Base-by-base conservation (phyloP, 2,888 invertebrate genomes). In the Pegoplata infirma region DNA sequence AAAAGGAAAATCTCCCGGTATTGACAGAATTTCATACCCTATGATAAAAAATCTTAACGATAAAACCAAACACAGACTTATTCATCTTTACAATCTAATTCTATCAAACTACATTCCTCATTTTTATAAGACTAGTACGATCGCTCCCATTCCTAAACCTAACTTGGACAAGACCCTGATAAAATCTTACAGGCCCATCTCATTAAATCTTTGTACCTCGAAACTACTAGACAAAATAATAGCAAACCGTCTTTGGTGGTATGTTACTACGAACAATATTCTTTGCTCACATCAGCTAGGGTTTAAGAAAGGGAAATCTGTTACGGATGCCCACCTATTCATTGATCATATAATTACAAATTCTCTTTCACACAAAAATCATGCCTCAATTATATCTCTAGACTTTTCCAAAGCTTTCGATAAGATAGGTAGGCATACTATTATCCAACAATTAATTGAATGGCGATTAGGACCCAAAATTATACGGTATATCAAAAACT, bases 361-460 rank as follows among this genome's bases (percentile, higher is more conserved):
- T 16, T 51, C 21, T 4, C 23, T 73, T 3, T 73, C 58, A 2
- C 36, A 47, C 7, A 73, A 40, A 58, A 63, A 46, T 12, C 67
- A 72, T 12, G n/a, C n/a, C 28, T 51, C 67, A 16, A 25, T 68
- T n/a, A 51, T 68, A 17, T 80, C 78, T 0, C 74, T 81, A 5
- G 76, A 78, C 17, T 80, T 81, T 47, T 36, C 67, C 8, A 82
- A 74, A 51, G 76, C 75, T 12, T 78, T 78, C 19, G 81, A 82
- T 8, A 75, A 69, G 72, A 69, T 81, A 5, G 74, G 66, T 5
- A 55, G 78, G 4, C 77, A 77, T 58, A 25, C 68, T 7, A 67
- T 66, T 6, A 59, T 78, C 1, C 63, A 78, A 5, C 77, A 73
- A 46, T 12, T 72, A n/a, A 10, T 16, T 14, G 32, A 44, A 63